Evolutionary conservation across 2,797 vertebrate genomes (phyloP).

Genomic region (Sebastes hubbsi): DNA sequence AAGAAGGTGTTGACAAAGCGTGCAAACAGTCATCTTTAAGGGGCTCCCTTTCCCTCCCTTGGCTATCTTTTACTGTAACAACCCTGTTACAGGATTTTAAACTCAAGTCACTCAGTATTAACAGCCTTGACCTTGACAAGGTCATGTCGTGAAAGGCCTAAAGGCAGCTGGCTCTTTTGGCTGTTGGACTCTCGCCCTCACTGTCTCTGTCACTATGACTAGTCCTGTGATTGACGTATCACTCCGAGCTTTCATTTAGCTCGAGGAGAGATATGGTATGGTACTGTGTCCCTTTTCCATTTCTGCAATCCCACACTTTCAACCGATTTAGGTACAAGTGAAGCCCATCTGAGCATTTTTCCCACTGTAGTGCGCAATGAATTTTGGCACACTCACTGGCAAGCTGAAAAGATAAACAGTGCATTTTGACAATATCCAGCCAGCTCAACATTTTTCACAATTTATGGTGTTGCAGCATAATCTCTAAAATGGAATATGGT

Average conservation of each 20-base stretch:
- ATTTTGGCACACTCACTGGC: conserved; percentile 14
- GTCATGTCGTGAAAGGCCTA: conserved; percentile 38
- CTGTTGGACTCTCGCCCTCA: conserved; percentile 58
- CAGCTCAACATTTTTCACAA: not conserved
- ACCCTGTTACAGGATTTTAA: conserved; percentile 47
- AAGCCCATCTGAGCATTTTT: conserved; percentile 33
- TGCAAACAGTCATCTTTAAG: conserved; percentile 12
- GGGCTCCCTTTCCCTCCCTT: not conserved
- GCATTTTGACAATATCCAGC: conserved; percentile 8
- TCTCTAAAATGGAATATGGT: conserved; percentile 11
- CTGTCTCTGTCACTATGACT: conserved; percentile 60
- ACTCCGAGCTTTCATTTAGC: conserved; percentile 64
- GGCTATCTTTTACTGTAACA: conserved; percentile 23
- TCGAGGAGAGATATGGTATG: conserved; percentile 58
- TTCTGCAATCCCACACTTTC: conserved; percentile 58
- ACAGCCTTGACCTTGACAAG: conserved; percentile 74
- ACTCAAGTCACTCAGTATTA: conserved; percentile 48
- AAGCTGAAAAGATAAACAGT: conserved; percentile 10
- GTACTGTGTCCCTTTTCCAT: conserved; percentile 46
- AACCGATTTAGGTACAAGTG: conserved; percentile 49
- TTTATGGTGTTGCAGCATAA: conserved; percentile 11
- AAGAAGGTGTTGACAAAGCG: not conserved
- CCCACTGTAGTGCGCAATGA: conserved; percentile 14
- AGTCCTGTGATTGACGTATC: conserved; percentile 65
- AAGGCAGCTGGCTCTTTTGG: conserved; percentile 52